phyloP scores from a whole-genome alignment of 2,888 invertebrate species.

The Agrochola circellaris region DNA sequence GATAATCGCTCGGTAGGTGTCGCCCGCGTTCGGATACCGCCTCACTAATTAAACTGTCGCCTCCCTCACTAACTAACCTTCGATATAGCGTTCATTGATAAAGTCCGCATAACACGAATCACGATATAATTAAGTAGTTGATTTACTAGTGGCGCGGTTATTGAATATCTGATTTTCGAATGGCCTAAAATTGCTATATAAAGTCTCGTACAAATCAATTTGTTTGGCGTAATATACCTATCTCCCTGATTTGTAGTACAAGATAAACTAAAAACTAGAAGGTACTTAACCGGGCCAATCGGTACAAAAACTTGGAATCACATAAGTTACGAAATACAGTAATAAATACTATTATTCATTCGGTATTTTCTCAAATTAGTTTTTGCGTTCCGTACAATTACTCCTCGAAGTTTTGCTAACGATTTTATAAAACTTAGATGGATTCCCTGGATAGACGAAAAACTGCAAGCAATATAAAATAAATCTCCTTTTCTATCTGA shows the following conservation, averaged over 20 bases:
- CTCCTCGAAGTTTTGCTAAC: background rate
- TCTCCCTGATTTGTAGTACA: background rate
- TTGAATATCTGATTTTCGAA: conserved; percentile 22
- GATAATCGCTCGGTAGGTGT: conserved; percentile 35
- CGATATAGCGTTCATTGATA: conserved; percentile 68
- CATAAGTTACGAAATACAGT: background rate
- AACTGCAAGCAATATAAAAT: conserved; percentile 51
- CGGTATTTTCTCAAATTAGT: background rate
- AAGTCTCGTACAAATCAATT: background rate
- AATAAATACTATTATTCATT: background rate
- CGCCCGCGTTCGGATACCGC: conserved; percentile 8
- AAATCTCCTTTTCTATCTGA: conserved; percentile 48
- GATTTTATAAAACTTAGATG: conserved; percentile 15
- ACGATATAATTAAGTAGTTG: conserved; percentile 13
- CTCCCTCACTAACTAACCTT: conserved; percentile 61
- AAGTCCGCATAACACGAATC: conserved; percentile 52
- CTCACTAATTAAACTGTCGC: conserved; percentile 73
- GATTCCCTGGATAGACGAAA: conserved; percentile 9
- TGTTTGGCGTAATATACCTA: background rate
- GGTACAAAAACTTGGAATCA: background rate
- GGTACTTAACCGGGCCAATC: background rate
- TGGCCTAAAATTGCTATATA: background rate
- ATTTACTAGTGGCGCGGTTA: conserved; percentile 19
- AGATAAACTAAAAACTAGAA: background rate
- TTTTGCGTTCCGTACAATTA: background rate